Conservation (phyloP, 2,797 vertebrate species). For the Pteropus rufus region DNA sequence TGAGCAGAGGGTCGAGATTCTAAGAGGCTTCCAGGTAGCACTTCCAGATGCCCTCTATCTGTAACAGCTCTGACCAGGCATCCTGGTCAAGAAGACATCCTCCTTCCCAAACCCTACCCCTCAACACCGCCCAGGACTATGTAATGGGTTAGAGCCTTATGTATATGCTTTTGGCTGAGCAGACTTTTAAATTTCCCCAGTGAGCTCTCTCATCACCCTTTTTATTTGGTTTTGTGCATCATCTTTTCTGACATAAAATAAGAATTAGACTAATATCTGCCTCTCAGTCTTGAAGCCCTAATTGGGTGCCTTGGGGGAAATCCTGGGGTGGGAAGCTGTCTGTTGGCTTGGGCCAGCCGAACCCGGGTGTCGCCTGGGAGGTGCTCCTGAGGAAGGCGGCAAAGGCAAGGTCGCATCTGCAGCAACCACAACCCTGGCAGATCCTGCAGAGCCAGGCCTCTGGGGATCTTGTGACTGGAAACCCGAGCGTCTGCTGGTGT, state of each 20-base stretch:
- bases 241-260: background rate
- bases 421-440: background rate
- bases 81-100: background rate
- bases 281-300: background rate
- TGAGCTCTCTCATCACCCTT: background rate
- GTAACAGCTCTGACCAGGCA: background rate
- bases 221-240: background rate
- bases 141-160: background rate
- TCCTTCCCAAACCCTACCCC: no score
- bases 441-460: background rate
- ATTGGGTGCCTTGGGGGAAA: background rate
- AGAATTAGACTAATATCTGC: background rate
- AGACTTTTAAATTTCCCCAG: background rate
- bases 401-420: background rate
- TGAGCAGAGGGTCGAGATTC: background rate
- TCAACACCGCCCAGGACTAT: background rate
- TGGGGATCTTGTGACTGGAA: background rate
- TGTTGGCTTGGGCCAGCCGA: accelerated
- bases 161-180: background rate
- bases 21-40: background rate
- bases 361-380: accelerated
- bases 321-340: background rate
- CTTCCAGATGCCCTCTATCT: background rate
- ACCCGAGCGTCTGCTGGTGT: background rate
- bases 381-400: background rate